Base-by-base conservation (phyloP, 2,888 invertebrate genomes). In the Agelastica alni region DNA sequence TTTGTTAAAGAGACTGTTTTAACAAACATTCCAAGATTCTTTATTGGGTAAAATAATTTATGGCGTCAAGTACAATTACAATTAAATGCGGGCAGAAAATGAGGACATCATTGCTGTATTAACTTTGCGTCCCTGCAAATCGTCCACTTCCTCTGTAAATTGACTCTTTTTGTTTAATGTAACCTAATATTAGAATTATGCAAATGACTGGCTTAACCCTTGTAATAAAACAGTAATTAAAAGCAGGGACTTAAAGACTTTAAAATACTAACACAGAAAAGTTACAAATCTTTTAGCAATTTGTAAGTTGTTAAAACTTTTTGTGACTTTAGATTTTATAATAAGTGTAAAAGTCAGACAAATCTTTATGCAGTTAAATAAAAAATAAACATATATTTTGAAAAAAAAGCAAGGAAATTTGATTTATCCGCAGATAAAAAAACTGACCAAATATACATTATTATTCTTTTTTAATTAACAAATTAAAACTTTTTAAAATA, bases 141-240 rank as follows among this genome's bases (percentile, higher is more conserved):
- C 36, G 46, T 17, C 28, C 18, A 26, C 28, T 28, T 46, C 32
- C 16, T 10, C 17, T 22, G 49, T 22, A 41, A 49, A 49, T 49
- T 42, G 41, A 41, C 41, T 31, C 31, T 49, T 41, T 44, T 46
- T 53, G 22, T 39, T 32, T 26, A 47, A 51, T 51, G 20, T 48
- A 41, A 45, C 45, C 44, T 49, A 45, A 49, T 49, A 44, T 45
- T 39, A 39, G 31, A 36, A 49, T 54, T 49, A 54, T 54, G 54
- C 44, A 54, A 54, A 54, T 49, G 16, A 39, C 30, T n/a, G 37
- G 37, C 34, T 49, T 31, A 41, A 54, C 49, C 49, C 39, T 41
- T 13, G 49, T 41, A 45, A 54, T 49, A 49, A 54, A 54, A 44
- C 31, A 14, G 49, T 49, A 54, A 54, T 54, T 54, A 54, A 48